Evolutionary conservation across 2,888 invertebrate species (phyloP).

Genomic region (Falcaria lacertinaria): DNA sequence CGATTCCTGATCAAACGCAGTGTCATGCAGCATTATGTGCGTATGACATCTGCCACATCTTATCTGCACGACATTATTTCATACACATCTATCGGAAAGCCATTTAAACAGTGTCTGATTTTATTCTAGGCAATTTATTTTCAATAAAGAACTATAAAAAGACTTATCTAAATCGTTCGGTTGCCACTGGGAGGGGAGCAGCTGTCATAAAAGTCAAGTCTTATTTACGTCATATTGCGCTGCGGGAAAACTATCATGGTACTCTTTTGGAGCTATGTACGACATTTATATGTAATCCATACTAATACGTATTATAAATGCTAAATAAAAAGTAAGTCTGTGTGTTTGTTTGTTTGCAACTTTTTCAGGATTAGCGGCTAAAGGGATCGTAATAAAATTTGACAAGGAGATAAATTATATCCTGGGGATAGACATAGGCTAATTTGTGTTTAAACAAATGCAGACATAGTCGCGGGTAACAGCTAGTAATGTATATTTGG

Average conservation of each 20-base stretch:
- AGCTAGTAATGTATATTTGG: too few species aligned
- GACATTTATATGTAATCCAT: background rate
- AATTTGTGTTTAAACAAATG: too few species aligned
- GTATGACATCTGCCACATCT: constrained; percentile 58
- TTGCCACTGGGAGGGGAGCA: constrained; percentile 61
- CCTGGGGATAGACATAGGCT: too few species aligned
- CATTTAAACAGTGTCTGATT: constrained; percentile 74
- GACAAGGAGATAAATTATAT: too few species aligned
- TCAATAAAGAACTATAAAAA: constrained; percentile 81
- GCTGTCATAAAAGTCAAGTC: constrained; percentile 69
- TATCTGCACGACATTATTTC: constrained; percentile 73
- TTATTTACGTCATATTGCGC: constrained; percentile 67
- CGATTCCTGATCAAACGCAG: constrained; percentile 13
- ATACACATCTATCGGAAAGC: constrained; percentile 78
- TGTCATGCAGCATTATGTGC: constrained; percentile 47
- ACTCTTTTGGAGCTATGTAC: constrained; percentile 1
- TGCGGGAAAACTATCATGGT: constrained; percentile 36
- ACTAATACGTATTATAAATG: too few species aligned
- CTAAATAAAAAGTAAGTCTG: too few species aligned
- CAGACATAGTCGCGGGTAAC: too few species aligned
- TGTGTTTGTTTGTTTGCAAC: too few species aligned
- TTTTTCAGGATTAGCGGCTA: too few species aligned
- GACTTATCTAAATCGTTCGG: constrained; percentile 78
- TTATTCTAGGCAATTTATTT: constrained; percentile 80
- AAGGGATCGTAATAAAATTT: too few species aligned